Base-by-base conservation (phyloP, 1,140 invertebrate species). In the Theocolax elegans region DNA sequence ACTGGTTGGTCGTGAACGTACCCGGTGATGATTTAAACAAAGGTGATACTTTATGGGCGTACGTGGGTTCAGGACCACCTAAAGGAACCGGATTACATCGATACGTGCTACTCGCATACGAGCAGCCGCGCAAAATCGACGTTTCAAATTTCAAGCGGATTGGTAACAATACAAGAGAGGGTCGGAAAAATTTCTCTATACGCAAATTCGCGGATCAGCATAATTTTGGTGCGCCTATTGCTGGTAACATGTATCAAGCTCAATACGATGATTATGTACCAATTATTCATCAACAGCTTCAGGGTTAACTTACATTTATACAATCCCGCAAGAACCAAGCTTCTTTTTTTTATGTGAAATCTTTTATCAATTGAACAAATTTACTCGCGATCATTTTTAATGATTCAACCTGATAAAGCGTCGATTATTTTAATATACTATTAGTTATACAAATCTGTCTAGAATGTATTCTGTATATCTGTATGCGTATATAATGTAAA, bases 1-100 rank as follows among this genome's bases (percentile, higher is more conserved):
- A 97, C 81, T 98, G 95, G 95, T 81, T 97, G 2, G 92, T 98
- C 1, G 93, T 89, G 8, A 98, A 98, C 79, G 95, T 98, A 77
- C 94, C 93, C 3, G 95, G 93, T 21, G 86, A 84, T 66, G 87
- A 94, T 51, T 81, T 98, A 0, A 75, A 77, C 0, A 85, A 89
- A 29, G 96, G 96, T 7, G 91, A 94, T 48, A 87, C 87, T 0
- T 81, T 97, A 0, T 90, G 90, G 3, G 91, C 89, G 0, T 97
- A 97, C 81, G 86, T 97, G 66, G 95, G 95, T 27, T 88, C 95
- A 19, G 95, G 94, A 9, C 95, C 95, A 0, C 94, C 95, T 1
- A 80, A 92, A 76, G 92, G 88, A 60, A 94, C 92, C 15, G 90
- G 91, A 21, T 88, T 97, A n/a, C 96, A 98, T 86, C 90, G 96